These are phyloP conservation scores for Lipophrys pholis DNA, from an alignment of 2,113 vertebrate species.

Conservation along the genomic window DNA sequence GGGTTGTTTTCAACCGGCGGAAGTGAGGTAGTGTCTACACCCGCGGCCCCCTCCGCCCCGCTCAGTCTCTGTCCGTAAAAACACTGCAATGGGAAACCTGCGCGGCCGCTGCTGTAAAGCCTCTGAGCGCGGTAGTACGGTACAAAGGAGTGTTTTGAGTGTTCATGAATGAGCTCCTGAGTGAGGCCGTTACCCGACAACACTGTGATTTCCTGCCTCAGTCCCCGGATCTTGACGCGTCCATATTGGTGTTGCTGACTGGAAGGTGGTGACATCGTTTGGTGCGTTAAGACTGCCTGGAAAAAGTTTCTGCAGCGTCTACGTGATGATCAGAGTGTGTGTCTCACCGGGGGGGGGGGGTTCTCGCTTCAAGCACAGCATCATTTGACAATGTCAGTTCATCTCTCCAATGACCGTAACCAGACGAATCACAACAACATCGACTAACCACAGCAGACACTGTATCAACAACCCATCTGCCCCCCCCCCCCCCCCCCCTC, in stretches of 20 bases:
- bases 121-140: conserved; percentile 13
- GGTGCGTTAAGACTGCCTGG: conserved; percentile 11
- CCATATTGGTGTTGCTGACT: conserved; percentile 19
- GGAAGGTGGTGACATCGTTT: conserved; percentile 15
- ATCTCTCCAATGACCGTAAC: conserved; percentile 50
- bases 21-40: conserved; percentile 36
- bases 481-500: neutral
- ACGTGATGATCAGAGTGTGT: conserved; percentile 39
- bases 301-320: conserved; percentile 18
- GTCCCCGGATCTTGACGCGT: conserved; percentile 10
- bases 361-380: conserved; percentile 9
- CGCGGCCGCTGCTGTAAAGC: conserved; percentile 22
- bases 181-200: conserved; percentile 5
- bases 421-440: conserved; percentile 53
- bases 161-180: conserved; percentile 55
- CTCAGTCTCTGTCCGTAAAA: conserved; percentile 26
- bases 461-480: conserved; percentile 47
- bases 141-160: conserved; percentile 77
- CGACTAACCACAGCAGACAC: conserved; percentile 36
- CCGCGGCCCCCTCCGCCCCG: conserved; percentile 1
- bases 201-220: conserved; percentile 47
- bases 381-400: conserved; percentile 49
- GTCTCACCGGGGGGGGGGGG: conserved; percentile 16
- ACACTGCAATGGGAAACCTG: neutral
- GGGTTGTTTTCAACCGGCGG: conserved; percentile 31